phyloP scores from a whole-genome alignment of 2,888 invertebrate species.

The Luperina testacea region DNA sequence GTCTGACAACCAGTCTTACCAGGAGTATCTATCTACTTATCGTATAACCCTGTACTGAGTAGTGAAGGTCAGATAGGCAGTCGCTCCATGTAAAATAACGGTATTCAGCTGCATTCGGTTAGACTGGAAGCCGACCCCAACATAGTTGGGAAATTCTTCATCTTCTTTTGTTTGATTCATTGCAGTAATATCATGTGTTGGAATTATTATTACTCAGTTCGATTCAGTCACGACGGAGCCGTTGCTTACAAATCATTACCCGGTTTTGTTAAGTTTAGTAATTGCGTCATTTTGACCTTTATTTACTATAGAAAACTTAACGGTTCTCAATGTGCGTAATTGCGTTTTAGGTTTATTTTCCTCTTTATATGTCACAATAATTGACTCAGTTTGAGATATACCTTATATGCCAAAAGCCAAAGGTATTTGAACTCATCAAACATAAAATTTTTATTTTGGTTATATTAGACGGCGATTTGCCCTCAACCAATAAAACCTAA shows the following conservation, averaged over 20 bases:
- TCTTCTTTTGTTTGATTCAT: neutral
- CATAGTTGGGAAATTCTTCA: neutral
- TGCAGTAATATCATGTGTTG: neutral
- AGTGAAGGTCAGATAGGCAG: neutral
- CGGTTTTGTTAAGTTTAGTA: constrained; percentile 15
- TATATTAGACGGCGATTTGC: constrained; percentile 36
- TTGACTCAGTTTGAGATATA: constrained; percentile 19
- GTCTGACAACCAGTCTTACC: too few relatives aligned
- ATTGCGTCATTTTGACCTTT: constrained; percentile 32
- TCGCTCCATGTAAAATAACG: neutral
- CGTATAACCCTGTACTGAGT: neutral
- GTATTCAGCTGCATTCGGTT: neutral
- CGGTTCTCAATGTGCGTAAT: constrained; percentile 28
- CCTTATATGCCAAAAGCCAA: constrained; percentile 15
- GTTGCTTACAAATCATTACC: constrained; percentile 4
- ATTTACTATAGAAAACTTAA: constrained; percentile 19
- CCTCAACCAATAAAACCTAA: constrained; percentile 46
- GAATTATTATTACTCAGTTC: neutral
- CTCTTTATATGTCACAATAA: constrained; percentile 19
- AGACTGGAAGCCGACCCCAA: neutral
- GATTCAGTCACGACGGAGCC: neutral
- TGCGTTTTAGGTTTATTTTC: constrained; percentile 28
- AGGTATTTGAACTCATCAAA: constrained; percentile 50
- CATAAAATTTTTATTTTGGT: constrained; percentile 45
- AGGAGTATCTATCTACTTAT: too few relatives aligned